Conservation (phyloP, 2,113 vertebrate genomes). For the Mus spicilegus region DNA sequence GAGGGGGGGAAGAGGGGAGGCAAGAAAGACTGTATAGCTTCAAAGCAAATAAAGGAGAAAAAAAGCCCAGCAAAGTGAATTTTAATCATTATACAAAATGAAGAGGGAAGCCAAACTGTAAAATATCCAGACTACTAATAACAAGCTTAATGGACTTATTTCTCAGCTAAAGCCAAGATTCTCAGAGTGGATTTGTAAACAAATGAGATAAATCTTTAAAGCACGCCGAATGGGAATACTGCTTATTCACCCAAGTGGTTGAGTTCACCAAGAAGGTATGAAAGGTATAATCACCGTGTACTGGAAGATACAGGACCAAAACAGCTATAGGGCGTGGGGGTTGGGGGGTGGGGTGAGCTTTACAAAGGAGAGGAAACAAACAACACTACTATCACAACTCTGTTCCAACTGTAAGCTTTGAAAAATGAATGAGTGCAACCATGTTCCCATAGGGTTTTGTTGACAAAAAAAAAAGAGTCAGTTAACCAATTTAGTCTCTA, state of each 20-base stretch:
- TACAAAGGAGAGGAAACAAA: not conserved
- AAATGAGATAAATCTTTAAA: not conserved
- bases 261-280: conserved; percentile 13
- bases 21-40: not conserved
- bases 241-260: not conserved
- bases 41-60: not conserved
- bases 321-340: not conserved
- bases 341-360: not conserved
- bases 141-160: not conserved
- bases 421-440: not conserved
- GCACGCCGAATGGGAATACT: not conserved
- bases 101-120: not conserved
- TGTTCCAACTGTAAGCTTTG: not conserved
- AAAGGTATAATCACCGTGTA: not conserved
- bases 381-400: not conserved
- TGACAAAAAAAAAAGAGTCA: not conserved
- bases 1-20: no score
- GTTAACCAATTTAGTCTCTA: not conserved
- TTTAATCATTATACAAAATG: not conserved
- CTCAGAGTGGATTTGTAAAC: not conserved
- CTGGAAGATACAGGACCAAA: not conserved
- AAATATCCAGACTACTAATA: not conserved
- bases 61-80: not conserved
- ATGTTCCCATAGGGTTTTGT: conserved; percentile 27
- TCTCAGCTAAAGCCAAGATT: not conserved